Evolutionary conservation across 2,797 vertebrate genomes (phyloP).

Genomic region (Furcifer pardalis): DNA sequence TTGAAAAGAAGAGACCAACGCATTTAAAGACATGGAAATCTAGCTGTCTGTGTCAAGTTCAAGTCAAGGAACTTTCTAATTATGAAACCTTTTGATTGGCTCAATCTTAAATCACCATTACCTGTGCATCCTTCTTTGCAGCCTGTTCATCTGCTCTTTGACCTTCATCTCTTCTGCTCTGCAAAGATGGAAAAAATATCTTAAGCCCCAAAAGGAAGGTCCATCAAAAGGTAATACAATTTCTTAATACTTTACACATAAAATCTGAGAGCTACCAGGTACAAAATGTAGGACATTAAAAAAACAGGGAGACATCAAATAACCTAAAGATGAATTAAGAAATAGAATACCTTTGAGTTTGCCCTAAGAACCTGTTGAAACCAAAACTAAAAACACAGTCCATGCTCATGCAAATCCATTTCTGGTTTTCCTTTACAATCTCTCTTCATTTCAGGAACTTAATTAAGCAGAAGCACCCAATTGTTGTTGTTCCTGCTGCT

Average conservation of each 20-base stretch:
- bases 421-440: not conserved
- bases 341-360: not conserved
- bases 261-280: not conserved
- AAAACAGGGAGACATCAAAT: not conserved
- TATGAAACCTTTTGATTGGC: not conserved
- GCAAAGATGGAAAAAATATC: slow-evolving; percentile 19
- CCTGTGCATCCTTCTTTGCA: slow-evolving; percentile 85
- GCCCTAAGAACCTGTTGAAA: not conserved
- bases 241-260: not conserved
- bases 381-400: not conserved
- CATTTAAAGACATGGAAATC: not conserved
- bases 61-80: not conserved
- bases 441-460: not conserved
- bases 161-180: slow-evolving; percentile 85
- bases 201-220: not conserved
- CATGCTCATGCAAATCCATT: not conserved
- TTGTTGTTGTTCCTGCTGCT: not conserved
- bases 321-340: not conserved
- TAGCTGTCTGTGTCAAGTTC: not conserved
- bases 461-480: not conserved
- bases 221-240: not conserved
- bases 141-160: slow-evolving; percentile 76
- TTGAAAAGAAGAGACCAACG: not conserved
- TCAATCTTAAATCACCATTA: slow-evolving; percentile 48
- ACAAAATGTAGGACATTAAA: not conserved